Base-by-base conservation (phyloP, 2,888 invertebrate species). In the Chrysopilus asiliformis region DNA sequence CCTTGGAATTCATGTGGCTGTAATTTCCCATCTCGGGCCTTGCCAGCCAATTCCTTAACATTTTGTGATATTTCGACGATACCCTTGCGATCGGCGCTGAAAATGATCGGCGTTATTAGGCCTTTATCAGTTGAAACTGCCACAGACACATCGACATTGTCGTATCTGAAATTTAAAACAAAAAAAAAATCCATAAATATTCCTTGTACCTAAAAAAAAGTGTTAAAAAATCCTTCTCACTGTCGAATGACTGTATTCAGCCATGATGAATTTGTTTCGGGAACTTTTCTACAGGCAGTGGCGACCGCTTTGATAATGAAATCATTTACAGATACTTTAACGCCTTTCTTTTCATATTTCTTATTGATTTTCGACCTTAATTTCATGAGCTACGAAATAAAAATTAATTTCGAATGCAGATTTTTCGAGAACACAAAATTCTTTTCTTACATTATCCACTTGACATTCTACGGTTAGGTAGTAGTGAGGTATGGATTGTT, bases 1-100 rank as follows among this genome's bases (percentile, higher is more conserved):
- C 95, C 95, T 72, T 90, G 90, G 67, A 89, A 95, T 65, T 97
- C 95, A 27, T 87, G 79, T 0, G 94, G 94, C 56, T 86, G 78
- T 13, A 97, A 68, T 58, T 83, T 87, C 15, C 89, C 87, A 2
- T 81, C 84, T 49, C 85, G 76, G 1, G 95, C 95, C 63, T 84
- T 90, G 4, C 62, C 72, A 0, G 90, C 94, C 39, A 97, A 66
- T 36, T 68, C 67, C 60, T 84, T 85, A 29, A 93, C 77, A 45
- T 77, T 76, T 44, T 68, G 69, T 38, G 82, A 84, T 45, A 97
- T 93, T 47, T 83, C 76, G 28, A 80, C 66, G 38, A 95, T 67
- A 13, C 94, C 94, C 62, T 91, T 90, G 28, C 76, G 74, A 56
- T 97, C 89, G 1, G 93, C 94, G 54, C 76, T 75, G 60, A 85